Percentiles rank a stretch among this genome's conserved stretches.
Conservation (phyloP, 2,113 vertebrate species). For the Caranx melampygus region DNA sequence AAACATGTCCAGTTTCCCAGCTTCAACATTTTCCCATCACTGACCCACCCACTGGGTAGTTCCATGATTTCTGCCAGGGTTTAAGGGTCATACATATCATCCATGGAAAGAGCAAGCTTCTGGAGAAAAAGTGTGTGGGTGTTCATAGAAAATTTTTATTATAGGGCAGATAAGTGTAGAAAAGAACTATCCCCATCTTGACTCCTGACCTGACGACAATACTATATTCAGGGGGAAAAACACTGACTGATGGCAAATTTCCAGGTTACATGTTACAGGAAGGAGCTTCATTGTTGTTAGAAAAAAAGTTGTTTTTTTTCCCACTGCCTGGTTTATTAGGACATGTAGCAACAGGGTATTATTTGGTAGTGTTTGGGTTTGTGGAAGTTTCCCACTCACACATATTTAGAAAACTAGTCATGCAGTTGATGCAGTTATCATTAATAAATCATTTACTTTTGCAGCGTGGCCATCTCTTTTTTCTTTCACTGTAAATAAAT, state of each 20-base stretch:
- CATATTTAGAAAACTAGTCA: not conserved
- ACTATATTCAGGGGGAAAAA: not conserved
- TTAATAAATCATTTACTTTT: not conserved
- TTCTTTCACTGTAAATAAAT: not conserved
- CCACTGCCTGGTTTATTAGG: slow-evolving; percentile 16
- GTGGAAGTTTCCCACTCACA: not conserved
- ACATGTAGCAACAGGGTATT: slow-evolving; percentile 31
- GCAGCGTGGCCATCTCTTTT: not conserved
- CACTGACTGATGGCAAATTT: not conserved
- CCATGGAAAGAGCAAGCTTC: slow-evolving; percentile 8
- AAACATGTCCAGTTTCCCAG: not conserved
- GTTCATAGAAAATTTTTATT: slow-evolving; percentile 18
- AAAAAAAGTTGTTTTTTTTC: not conserved
- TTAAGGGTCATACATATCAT: slow-evolving; percentile 19
- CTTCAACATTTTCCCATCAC: slow-evolving; percentile 32
- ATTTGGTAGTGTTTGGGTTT: slow-evolving; percentile 20
- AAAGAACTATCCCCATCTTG: not conserved
- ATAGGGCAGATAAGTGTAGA: not conserved
- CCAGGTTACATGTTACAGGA: not conserved
- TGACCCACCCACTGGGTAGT: slow-evolving; percentile 26
- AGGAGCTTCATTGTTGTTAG: not conserved
- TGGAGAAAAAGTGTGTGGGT: slow-evolving; percentile 19
- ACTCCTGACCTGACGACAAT: not conserved
- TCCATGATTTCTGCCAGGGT: slow-evolving; percentile 12
- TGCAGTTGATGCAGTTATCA: not conserved